These are phyloP conservation scores for Archips crataeganus DNA, from an alignment of 2,888 invertebrate species.

Conservation along the genomic window DNA sequence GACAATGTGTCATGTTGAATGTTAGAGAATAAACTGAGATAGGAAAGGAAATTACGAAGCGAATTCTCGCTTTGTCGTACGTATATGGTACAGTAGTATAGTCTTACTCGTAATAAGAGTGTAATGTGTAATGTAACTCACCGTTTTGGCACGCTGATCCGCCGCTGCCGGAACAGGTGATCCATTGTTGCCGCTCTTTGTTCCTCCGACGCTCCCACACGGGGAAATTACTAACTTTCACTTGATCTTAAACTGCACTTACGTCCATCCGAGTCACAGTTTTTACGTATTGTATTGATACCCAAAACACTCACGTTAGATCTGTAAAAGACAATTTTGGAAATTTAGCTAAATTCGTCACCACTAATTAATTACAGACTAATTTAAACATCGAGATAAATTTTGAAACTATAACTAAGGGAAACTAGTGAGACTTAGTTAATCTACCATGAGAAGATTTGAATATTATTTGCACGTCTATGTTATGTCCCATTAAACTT, in stretches of 20 bases:
- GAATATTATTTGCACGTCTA: too few relatives aligned
- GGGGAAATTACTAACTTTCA: conserved; percentile 78
- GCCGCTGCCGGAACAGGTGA: conserved; percentile 81
- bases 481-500: too few relatives aligned
- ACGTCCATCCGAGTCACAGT: conserved; percentile 44
- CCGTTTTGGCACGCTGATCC: conserved; percentile 81
- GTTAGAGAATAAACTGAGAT: too few relatives aligned
- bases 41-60: background rate
- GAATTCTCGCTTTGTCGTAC: background rate
- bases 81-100: background rate
- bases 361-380: too few relatives aligned
- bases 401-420: too few relatives aligned
- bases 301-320: conserved; percentile 18
- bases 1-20: too few relatives aligned
- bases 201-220: conserved; percentile 72
- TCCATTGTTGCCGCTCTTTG: conserved; percentile 76
- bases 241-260: conserved; percentile 67
- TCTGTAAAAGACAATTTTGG: background rate
- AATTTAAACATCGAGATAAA: too few relatives aligned
- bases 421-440: too few relatives aligned
- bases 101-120: background rate
- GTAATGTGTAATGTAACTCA: conserved; percentile 56
- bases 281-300: conserved; percentile 13
- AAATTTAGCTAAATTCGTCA: background rate
- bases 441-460: too few relatives aligned